Evolutionary conservation across 1,140 invertebrate species (phyloP).

Genomic region (Lasioglossum albipes): DNA sequence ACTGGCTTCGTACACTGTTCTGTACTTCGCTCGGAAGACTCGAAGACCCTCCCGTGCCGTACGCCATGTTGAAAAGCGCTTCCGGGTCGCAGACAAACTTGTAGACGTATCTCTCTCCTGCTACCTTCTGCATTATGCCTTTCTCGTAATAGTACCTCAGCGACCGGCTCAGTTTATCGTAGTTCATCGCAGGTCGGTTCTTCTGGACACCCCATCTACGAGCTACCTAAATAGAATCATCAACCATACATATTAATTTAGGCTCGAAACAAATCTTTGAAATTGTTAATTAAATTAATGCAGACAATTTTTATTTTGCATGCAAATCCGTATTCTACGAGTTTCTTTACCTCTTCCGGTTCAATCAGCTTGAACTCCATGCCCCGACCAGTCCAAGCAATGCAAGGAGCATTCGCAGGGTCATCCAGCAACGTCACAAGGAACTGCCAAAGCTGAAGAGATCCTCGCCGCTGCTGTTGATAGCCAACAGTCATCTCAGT

Average conservation of each 20-base stretch:
- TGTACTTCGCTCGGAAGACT: slow-evolving; percentile 53
- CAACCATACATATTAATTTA: no score
- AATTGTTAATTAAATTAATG: no score
- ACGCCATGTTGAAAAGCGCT: slow-evolving; percentile 93
- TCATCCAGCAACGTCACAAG: slow-evolving; percentile 94
- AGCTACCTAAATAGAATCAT: slow-evolving; percentile 83
- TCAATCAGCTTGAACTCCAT: slow-evolving; percentile 97
- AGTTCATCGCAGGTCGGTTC: slow-evolving; percentile 97
- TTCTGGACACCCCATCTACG: slow-evolving; percentile 91
- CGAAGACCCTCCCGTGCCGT: slow-evolving; percentile 69
- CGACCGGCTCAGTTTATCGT: slow-evolving; percentile 96
- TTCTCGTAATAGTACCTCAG: slow-evolving; percentile 98
- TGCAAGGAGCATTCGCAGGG: slow-evolving; percentile 91
- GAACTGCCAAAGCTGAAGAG: slow-evolving; percentile 96
- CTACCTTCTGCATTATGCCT: slow-evolving; percentile 99
- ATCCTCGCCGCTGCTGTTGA: slow-evolving; percentile 85
- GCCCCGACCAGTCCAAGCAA: slow-evolving; percentile 96
- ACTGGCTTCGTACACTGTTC: slow-evolving; percentile 50
- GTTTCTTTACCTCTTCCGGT: slow-evolving; percentile 91
- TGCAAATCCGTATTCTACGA: no score
- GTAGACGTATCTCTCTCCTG: slow-evolving; percentile 96
- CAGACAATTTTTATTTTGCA: no score
- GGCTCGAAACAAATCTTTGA: no score
- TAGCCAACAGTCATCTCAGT: slow-evolving; percentile 70
- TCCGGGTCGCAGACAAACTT: slow-evolving; percentile 97